These are phyloP conservation scores for Charadrius vociferus DNA, from an alignment of 2,113 vertebrate genomes.

Conservation along the genomic window DNA sequence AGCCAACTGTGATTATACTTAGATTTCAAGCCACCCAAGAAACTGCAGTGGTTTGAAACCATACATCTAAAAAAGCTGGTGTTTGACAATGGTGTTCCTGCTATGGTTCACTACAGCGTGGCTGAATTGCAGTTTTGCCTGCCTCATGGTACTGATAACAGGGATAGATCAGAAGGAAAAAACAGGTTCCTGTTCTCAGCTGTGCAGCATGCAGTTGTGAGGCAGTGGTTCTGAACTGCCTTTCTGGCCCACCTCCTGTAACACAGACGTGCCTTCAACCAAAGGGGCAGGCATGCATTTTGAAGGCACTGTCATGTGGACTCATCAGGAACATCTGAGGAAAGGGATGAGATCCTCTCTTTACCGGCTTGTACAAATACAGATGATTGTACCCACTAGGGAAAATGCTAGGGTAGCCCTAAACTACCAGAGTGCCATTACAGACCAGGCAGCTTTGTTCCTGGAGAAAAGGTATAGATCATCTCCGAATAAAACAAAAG, in stretches of 20 bases:
- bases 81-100: neutral
- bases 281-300: neutral
- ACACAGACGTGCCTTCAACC: neutral
- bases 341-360: neutral
- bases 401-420: neutral
- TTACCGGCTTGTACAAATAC: neutral
- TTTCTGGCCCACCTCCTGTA: neutral
- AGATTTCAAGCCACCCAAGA: neutral
- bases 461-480: neutral
- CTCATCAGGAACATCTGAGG: neutral
- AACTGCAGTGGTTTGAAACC: neutral
- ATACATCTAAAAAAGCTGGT: neutral
- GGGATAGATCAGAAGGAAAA: neutral
- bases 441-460: neutral
- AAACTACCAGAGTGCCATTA: accelerated
- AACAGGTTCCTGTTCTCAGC: neutral
- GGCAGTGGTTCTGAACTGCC: neutral
- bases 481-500: neutral
- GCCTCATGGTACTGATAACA: accelerated
- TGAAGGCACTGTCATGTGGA: neutral
- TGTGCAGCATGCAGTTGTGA: neutral
- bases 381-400: neutral
- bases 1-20: neutral
- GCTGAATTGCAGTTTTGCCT: neutral
- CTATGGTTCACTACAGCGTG: neutral